phyloP scores from a whole-genome alignment of 2,888 invertebrate genomes.

The Cetonia aurata region DNA sequence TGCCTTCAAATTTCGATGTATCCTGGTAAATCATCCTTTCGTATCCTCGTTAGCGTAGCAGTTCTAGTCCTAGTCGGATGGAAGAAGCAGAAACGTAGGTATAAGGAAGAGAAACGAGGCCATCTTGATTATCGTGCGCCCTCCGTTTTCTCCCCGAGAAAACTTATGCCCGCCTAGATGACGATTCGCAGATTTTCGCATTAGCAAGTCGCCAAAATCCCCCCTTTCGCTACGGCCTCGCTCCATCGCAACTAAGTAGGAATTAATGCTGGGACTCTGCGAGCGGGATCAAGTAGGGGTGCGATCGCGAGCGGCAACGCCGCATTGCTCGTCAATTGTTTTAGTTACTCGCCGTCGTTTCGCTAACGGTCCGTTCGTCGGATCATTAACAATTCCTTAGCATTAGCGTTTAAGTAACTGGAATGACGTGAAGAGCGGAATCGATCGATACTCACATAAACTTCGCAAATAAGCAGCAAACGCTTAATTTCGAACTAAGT shows the following conservation, averaged over 20 bases:
- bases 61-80: slow-evolving; percentile 6
- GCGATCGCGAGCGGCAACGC: slow-evolving; percentile 14
- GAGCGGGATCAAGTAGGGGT: slow-evolving; percentile 45
- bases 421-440: slow-evolving; percentile 15
- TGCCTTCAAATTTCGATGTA: slow-evolving; percentile 35
- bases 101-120: slow-evolving; percentile 6
- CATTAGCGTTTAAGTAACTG: slow-evolving; percentile 30
- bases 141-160: slow-evolving; percentile 40
- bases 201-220: slow-evolving; percentile 49
- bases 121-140: slow-evolving; percentile 31
- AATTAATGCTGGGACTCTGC: slow-evolving; percentile 58
- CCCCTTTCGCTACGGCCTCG: slow-evolving; percentile 36
- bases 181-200: slow-evolving; percentile 56
- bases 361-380: slow-evolving; percentile 21
- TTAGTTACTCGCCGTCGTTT: slow-evolving; percentile 28
- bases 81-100: background rate
- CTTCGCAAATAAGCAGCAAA: slow-evolving; percentile 1
- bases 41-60: slow-evolving; percentile 32
- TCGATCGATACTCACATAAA: slow-evolving; percentile 5
- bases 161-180: slow-evolving; percentile 52
- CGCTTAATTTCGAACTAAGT: background rate
- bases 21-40: slow-evolving; percentile 37
- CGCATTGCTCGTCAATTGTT: slow-evolving; percentile 31
- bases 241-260: slow-evolving; percentile 54
- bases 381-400: slow-evolving; percentile 35